A percentile compares a stretch with the other conserved stretches of the same genome.
Evolutionary conservation across 1,140 invertebrate species (phyloP).

Genomic region (Micrasema minimum): DNA sequence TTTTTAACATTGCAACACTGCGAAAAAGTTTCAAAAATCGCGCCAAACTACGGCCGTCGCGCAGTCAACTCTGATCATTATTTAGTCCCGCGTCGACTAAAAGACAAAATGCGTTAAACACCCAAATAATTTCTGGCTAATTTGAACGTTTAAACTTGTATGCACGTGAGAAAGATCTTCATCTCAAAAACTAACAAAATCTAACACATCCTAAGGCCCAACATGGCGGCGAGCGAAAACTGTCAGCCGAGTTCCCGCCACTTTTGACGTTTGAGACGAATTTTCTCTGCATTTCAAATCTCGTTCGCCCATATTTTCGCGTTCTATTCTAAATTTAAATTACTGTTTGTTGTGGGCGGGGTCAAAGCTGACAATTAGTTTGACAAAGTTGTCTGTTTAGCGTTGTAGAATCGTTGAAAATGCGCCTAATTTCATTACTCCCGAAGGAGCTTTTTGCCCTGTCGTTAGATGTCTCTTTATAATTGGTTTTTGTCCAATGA

Average conservation of each 20-base stretch:
- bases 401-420: not conserved
- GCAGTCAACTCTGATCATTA: not conserved
- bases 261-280: constrained; percentile 6
- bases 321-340: constrained; percentile 12
- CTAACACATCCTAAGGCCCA: not conserved
- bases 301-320: not conserved
- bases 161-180: constrained; percentile 26
- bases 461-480: not conserved
- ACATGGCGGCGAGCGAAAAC: constrained; percentile 8
- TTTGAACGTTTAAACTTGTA: constrained; percentile 36
- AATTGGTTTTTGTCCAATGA: constrained; percentile 16
- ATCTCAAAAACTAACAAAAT: not conserved
- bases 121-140: constrained; percentile 43
- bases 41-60: not conserved
- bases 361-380: constrained; percentile 17
- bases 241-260: not conserved
- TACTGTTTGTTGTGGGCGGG: constrained; percentile 17
- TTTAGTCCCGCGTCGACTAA: constrained; percentile 6
- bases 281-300: not conserved
- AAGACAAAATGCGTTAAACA: constrained; percentile 38
- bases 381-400: constrained; percentile 12
- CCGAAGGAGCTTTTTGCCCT: not conserved
- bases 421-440: not conserved
- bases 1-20: no score
- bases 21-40: no score